Base-by-base conservation (phyloP, 2,888 invertebrate species). In the Stenoptilia bipunctidactyla region DNA sequence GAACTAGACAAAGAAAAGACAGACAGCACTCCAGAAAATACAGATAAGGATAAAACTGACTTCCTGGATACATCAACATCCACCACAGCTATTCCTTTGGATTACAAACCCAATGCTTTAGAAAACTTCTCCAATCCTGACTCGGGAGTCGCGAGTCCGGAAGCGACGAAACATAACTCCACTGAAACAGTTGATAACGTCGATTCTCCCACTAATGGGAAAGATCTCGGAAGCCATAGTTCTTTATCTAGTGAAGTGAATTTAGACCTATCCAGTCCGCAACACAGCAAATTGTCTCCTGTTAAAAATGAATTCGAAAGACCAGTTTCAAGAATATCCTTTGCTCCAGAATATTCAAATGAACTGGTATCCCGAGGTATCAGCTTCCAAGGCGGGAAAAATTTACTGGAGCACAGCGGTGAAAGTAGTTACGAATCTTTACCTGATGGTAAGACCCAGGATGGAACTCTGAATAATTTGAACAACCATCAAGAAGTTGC, bases 201-300 rank as follows among this genome's bases (percentile, higher is more conserved):
- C 1, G 80, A 83, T 40, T 83, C 82, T 0, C 83, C 83, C 0
- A 60, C 59, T 3, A 76, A 77, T 15, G 71, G 75, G 13, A 84
- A 85, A 36, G 77, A 79, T 40, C 55, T 76, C 10, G 79, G 80
- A 14, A 79, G 80, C 34, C 84, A 75, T 41, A 73, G 77, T 44
- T 83, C 84, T 0, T 55, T 85, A 1, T 86, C 87, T 1, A 87
- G 86, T 49, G 88, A 88, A 52, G 82, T 85, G 5, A 87, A 86
- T 45, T 60, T 87, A 15, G 87, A 87, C 40, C 65, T 86, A 30
- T 84, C 86, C 8, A 86, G 85, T 56, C 86, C 86, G 5, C 74
- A 68, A 41, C 68, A 67, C 39, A 66, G 58, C 43, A 71, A 77
- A 42, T 42, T 67, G 2, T 76, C 76, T 0, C 72, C 75, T 0